A percentile compares a stretch with the other conserved stretches of the same genome.
These are phyloP conservation scores for Rhinatrema bivittatum DNA, from an alignment of 2,797 vertebrate species.

Conservation along the genomic window DNA sequence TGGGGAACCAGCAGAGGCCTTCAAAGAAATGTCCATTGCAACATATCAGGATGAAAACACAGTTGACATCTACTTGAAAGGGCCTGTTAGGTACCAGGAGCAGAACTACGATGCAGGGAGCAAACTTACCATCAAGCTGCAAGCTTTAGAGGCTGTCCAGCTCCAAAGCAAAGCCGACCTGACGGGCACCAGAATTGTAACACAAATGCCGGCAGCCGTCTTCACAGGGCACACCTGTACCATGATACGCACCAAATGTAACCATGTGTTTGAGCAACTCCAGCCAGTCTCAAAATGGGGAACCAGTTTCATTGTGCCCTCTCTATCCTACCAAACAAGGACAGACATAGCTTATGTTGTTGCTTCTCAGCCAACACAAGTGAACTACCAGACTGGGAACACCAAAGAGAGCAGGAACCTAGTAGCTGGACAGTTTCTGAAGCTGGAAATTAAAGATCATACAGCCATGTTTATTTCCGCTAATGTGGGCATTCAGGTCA, in stretches of 20 bases:
- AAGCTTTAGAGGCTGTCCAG: constrained; percentile 55
- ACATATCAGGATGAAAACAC: constrained; percentile 45
- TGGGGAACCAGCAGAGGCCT: neutral
- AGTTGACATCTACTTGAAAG: constrained; percentile 37
- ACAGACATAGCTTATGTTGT: constrained; percentile 50
- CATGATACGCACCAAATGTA: constrained; percentile 48
- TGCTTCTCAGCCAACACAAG: constrained; percentile 45
- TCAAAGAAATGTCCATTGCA: constrained; percentile 59
- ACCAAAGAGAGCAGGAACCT: constrained; percentile 6
- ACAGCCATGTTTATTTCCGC: constrained; percentile 46
- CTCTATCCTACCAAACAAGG: constrained; percentile 38
- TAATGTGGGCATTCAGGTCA: constrained; percentile 55
- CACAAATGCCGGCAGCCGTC: constrained; percentile 51
- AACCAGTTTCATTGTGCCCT: constrained; percentile 47
- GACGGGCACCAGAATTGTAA: constrained; percentile 49
- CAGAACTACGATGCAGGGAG: constrained; percentile 6
- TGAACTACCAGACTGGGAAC: constrained; percentile 23
- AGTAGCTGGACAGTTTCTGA: constrained; percentile 14
- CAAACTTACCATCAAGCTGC: constrained; percentile 35
- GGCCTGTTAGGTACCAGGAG: constrained; percentile 22
- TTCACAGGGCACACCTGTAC: constrained; percentile 60
- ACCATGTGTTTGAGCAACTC: constrained; percentile 66
- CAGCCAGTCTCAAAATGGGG: constrained; percentile 60
- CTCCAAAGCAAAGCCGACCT: constrained; percentile 46
- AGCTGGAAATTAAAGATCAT: constrained; percentile 23